A percentile compares a stretch with the other conserved stretches of the same genome.
Conservation (phyloP, 2,797 vertebrate genomes). For the Typhlichthys subterraneus region DNA sequence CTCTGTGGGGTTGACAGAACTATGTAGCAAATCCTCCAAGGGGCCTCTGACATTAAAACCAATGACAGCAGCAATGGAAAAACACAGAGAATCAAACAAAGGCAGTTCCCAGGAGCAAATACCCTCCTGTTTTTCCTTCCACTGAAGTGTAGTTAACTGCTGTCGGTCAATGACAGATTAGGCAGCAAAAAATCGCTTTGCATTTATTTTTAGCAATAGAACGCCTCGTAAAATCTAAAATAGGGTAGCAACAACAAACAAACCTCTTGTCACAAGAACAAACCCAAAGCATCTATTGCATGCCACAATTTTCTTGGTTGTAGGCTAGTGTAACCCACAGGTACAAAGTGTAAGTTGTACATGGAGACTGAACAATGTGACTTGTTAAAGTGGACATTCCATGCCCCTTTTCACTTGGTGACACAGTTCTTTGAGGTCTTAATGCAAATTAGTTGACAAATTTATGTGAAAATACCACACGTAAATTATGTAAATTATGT, state of each 20-base stretch:
- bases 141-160: not conserved
- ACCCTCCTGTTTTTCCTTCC: not conserved
- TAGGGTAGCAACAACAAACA: not conserved
- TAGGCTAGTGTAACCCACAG: constrained; percentile 16
- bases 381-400: no score
- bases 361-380: no score
- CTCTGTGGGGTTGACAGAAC: constrained; percentile 19
- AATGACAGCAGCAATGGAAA: constrained; percentile 2
- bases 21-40: constrained; percentile 25
- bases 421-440: no score
- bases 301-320: constrained; percentile 20
- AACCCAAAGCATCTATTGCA: not conserved
- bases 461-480: no score
- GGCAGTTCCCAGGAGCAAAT: not conserved
- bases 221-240: not conserved
- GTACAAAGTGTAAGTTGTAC: no score
- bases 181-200: constrained; percentile 1
- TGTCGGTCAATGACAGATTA: not conserved
- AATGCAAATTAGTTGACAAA: no score
- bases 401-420: no score
- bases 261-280: not conserved
- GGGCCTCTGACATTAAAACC: constrained; percentile 23
- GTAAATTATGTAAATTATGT: no score
- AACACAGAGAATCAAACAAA: constrained; percentile 9
- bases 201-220: constrained; percentile 24